phyloP scores from a whole-genome alignment of 2,113 vertebrate species.

The Xiphophorus couchianus region DNA sequence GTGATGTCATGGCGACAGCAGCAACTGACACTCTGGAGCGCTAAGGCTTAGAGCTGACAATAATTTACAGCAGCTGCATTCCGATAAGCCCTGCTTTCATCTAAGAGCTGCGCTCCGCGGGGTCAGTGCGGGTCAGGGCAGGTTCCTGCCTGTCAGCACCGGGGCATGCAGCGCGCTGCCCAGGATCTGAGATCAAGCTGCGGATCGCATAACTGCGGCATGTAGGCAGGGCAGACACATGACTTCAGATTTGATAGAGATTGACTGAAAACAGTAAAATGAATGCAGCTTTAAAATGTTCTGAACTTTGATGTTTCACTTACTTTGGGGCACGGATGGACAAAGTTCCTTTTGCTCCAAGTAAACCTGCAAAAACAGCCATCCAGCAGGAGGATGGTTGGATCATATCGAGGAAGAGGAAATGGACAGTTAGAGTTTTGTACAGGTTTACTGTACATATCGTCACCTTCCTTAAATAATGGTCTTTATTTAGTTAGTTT shows the following conservation, averaged over 20 bases:
- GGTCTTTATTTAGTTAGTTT: too few relatives aligned
- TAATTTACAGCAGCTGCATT: conserved; percentile 12
- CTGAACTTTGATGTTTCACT: conserved; percentile 60
- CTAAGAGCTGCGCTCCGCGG: conserved; percentile 26
- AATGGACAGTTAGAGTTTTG: neutral
- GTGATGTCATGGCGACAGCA: neutral
- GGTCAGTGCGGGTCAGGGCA: neutral
- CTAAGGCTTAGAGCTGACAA: conserved; percentile 30
- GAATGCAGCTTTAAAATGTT: neutral
- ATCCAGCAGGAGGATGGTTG: conserved; percentile 1
- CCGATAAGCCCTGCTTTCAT: conserved; percentile 2
- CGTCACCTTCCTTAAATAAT: too few relatives aligned
- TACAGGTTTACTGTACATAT: too few relatives aligned
- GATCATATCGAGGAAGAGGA: neutral
- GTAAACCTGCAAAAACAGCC: conserved; percentile 55
- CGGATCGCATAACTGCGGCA: too few relatives aligned
- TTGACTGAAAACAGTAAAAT: neutral
- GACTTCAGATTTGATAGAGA: neutral
- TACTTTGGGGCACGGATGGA: conserved; percentile 83
- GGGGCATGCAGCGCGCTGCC: neutral
- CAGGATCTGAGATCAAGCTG: neutral
- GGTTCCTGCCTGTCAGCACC: neutral
- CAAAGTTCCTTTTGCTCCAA: conserved; percentile 75
- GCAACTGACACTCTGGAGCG: conserved; percentile 13
- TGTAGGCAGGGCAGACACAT: neutral